These are phyloP conservation scores for Phrynocephalus versicolor DNA, from an alignment of 2,113 vertebrate species.

Conservation along the genomic window DNA sequence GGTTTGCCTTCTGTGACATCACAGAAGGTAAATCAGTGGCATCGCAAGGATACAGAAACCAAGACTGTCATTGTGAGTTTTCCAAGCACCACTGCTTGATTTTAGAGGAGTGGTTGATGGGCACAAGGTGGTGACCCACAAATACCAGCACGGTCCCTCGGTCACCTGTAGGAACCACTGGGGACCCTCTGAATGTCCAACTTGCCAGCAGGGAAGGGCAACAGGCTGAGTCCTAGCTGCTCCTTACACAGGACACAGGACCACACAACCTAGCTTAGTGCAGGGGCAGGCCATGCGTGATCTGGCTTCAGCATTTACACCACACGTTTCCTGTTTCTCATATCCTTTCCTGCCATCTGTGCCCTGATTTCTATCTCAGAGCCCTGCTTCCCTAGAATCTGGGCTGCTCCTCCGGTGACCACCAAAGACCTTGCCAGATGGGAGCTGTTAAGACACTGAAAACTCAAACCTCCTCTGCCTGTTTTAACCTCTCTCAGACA, in stretches of 20 bases:
- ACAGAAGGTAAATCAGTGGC: background rate
- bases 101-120: background rate
- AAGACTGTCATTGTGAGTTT: background rate
- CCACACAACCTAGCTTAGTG: too few relatives aligned
- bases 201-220: too few relatives aligned
- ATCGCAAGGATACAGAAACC: background rate
- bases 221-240: too few relatives aligned
- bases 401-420: background rate
- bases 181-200: too few relatives aligned
- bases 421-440: too few relatives aligned
- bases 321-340: background rate
- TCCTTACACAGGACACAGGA: too few relatives aligned
- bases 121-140: too few relatives aligned
- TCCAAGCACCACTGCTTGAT: background rate
- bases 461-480: background rate
- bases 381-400: background rate
- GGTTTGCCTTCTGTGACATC: background rate
- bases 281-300: too few relatives aligned
- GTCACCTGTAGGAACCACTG: too few relatives aligned
- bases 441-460: too few relatives aligned
- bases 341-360: background rate
- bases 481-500: background rate
- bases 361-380: background rate
- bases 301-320: too few relatives aligned
- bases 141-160: too few relatives aligned